Evolutionary conservation across 2,113 vertebrate species (phyloP), one percentile per base, ranked within the genome.

Genomic region (Bubo scandiacus): DNA sequence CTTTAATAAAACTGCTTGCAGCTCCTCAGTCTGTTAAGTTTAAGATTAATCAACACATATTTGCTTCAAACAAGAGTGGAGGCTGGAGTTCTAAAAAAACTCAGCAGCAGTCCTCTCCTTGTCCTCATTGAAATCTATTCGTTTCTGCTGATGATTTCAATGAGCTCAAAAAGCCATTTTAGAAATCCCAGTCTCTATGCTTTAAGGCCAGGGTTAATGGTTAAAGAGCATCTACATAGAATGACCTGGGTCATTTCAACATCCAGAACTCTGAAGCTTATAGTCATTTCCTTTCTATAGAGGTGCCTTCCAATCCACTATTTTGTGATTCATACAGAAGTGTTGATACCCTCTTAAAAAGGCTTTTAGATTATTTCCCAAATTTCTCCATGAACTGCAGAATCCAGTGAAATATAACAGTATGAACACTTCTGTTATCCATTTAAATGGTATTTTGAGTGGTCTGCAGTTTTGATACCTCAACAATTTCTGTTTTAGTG

Each of bases 1-100:
- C 52, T 81, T 93, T 81, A 94, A 81, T 81, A 83, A 73, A 90
- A 74, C 27, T 86, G 52, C 65, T 61, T 68, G 71, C 47, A 70
- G 67, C 58, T 92, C 72, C 68, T 66, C 80, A 72, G 2, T 70
- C 72, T 74, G 23, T 83, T 78, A 90, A 68, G 11, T 70, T 93
- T 58, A 78, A 86, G 63, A 71, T 86, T 86, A 92, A 92, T 89
- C 72, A 96, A 81, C 57, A 79, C 65, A 67, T 93, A 78, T 19
- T 93, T 80, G 70, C 88, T 95, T 94, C 82, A 94, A 95, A 95
- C 25, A 71, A 72, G 59, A 71, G 9, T 8, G 32, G 29, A 93
- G 49, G 27, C 3, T 83, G 19, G 19, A 55, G 47, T 95, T 94
- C 88, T 73, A 59, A 90, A 89, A 88, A 5, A 22, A 54, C 58